Conservation (phyloP, 2,113 vertebrate genomes). For the Piprites chloris region DNA sequence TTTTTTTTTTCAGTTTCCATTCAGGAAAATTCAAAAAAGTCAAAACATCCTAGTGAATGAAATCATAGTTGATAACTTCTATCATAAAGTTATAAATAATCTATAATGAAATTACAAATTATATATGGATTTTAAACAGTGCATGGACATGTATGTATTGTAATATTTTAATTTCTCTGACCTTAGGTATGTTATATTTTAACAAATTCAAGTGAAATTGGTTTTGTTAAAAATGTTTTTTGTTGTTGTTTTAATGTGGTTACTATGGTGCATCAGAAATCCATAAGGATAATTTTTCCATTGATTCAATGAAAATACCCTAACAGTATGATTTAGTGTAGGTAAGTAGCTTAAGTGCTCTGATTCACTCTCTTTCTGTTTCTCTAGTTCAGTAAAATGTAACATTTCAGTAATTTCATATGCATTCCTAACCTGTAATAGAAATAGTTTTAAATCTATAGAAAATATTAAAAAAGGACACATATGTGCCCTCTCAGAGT, state of each 20-base stretch:
- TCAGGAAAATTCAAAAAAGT: neutral
- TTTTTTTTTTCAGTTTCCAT: neutral
- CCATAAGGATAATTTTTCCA: neutral
- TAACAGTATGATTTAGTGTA: neutral
- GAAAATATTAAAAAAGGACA: neutral
- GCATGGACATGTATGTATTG: rapidly evolving
- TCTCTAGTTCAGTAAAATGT: neutral
- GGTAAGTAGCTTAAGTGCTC: neutral
- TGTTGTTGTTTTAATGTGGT: neutral
- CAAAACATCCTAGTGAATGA: neutral
- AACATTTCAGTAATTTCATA: neutral
- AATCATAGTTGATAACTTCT: neutral
- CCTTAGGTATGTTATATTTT: neutral
- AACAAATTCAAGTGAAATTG: neutral
- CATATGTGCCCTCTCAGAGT: neutral
- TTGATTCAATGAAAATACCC: neutral
- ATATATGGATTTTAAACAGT: neutral
- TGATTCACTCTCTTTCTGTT: neutral
- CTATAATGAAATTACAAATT: neutral
- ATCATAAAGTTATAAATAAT: neutral
- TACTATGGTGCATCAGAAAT: neutral
- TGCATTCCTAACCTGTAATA: neutral
- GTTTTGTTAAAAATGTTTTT: neutral
- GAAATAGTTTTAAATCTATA: neutral
- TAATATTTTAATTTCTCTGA: neutral